Base-by-base conservation (phyloP, 2,888 invertebrate genomes). In the Agrilus biguttatus region DNA sequence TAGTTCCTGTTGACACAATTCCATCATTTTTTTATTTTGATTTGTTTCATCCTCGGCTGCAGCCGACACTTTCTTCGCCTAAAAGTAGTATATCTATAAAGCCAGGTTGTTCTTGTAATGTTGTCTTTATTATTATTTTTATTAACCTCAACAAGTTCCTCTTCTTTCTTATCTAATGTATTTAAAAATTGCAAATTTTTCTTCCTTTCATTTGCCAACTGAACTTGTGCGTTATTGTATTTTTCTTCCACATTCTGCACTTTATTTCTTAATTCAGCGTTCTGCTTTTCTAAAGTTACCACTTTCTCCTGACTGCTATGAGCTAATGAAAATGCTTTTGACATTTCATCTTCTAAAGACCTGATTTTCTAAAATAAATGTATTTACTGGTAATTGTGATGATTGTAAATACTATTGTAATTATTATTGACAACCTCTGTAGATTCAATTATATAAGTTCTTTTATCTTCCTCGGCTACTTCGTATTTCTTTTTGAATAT, bases 281-380 rank as follows among this genome's bases (percentile, higher is more conserved):
- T 67, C 45, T 78, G 74, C 1, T 56, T 48, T 42, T 75, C 73
- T 0, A 79, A 51, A 35, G 66, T 65, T 44, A 74, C 74, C 45
- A 72, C 71, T 60, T 80, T 81, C 19, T 78, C 76, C 59, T 82
- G 78, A 55, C 76, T 78, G 49, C 74, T 75, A 32, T 78, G 77
- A 0, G 78, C 81, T 34, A 84, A 58, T 52, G 78, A 78, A 36
- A 83, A 61, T 0, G 83, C 77, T 65, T 82, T 81, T 28, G 81
- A 75, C 2, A 83, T 65, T 65, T 88, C 87, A 6, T 73, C 70
- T 65, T 86, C 84, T 51, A 77, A 73, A 35, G 74, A 72, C 47
- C 71, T 72, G 0, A 78, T 69, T 64, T 77, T 63, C 65, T 64
- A 43, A 28, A 53, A 49, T 37, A 45, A 43, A 34, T 5, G 12